phyloP scores from a whole-genome alignment of 2,888 invertebrate species.

The Actias luna region DNA sequence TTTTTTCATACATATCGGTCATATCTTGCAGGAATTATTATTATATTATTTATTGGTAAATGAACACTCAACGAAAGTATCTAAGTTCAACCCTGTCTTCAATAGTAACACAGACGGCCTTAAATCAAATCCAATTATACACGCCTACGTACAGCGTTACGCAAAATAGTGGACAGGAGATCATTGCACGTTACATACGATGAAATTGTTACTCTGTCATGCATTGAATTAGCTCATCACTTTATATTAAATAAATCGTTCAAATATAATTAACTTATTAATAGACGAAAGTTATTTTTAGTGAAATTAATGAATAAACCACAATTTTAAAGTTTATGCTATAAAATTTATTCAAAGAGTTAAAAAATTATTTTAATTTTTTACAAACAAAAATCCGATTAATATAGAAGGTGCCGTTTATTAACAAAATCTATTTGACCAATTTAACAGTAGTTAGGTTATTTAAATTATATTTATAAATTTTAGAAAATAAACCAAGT shows the following conservation, averaged over 20 bases:
- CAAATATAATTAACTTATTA: not conserved
- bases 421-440: no score
- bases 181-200: not conserved
- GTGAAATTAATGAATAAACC: no score
- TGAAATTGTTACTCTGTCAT: not conserved
- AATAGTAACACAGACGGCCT: slow-evolving; percentile 8
- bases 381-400: no score
- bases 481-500: no score
- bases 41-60: not conserved
- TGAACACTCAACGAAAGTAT: not conserved
- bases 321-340: no score
- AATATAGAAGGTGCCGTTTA: no score
- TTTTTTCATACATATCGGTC: not conserved
- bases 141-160: slow-evolving; percentile 8
- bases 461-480: no score
- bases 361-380: no score
- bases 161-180: slow-evolving; percentile 5
- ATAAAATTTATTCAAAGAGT: no score
- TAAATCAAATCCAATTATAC: slow-evolving; percentile 18
- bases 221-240: not conserved
- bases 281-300: not conserved
- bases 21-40: not conserved
- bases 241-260: not conserved
- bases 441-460: no score
- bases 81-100: not conserved